Percentiles rank a stretch among this genome's conserved stretches.
Conservation (phyloP, 1,140 invertebrate species). For the Brachionus manjavacas region DNA sequence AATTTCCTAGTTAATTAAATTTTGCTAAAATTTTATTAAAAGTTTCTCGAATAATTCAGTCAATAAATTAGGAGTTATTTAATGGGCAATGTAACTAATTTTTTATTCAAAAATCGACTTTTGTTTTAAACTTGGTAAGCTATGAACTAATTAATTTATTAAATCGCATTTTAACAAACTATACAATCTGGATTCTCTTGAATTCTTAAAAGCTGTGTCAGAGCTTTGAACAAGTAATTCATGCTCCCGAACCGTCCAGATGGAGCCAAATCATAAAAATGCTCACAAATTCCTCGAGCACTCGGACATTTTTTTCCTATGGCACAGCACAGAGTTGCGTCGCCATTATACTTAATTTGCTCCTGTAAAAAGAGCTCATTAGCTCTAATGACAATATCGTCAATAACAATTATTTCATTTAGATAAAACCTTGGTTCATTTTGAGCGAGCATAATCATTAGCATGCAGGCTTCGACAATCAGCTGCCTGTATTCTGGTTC, state of each 20-base stretch:
- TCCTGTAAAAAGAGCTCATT: conserved; percentile 91
- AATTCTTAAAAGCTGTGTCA: conserved; percentile 15
- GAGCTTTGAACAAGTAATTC: conserved; percentile 87
- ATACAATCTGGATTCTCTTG: conserved; percentile 41
- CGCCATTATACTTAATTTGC: conserved; percentile 65
- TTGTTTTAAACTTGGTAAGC: no score
- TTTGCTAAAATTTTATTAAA: background rate
- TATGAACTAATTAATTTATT: background rate
- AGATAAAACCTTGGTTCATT: conserved; percentile 72
- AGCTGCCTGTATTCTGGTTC: conserved; percentile 97
- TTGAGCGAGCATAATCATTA: conserved; percentile 77
- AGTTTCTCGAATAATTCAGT: background rate
- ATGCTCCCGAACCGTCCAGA: conserved; percentile 94
- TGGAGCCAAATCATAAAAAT: conserved; percentile 95
- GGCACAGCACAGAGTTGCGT: conserved; percentile 28
- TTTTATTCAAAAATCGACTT: no score
- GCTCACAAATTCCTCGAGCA: conserved; percentile 66
- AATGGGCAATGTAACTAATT: no score
- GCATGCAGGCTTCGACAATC: conserved; percentile 93
- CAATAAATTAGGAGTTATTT: background rate
- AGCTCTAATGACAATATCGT: conserved; percentile 84
- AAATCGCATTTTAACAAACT: background rate
- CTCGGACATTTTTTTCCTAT: conserved; percentile 13
- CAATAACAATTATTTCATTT: conserved; percentile 71
- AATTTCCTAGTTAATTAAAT: background rate